Evolutionary conservation across 2,888 invertebrate genomes (phyloP).

Genomic region (Ophion costatus): DNA sequence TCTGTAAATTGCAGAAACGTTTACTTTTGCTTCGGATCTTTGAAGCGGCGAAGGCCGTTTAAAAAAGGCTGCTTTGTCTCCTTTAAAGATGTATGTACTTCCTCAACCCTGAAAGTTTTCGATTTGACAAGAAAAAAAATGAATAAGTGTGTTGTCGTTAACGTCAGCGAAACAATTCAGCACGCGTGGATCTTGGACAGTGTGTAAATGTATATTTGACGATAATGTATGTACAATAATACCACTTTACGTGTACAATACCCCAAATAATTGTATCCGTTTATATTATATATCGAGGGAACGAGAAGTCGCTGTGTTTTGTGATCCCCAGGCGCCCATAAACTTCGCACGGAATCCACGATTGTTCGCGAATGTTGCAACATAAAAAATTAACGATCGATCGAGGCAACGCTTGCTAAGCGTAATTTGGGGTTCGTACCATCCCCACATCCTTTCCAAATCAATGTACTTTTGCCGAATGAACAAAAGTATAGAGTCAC

Average conservation of each 20-base stretch:
- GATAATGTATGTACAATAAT: conserved; percentile 50
- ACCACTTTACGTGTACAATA: conserved; percentile 54
- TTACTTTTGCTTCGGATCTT: neutral
- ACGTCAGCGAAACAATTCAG: conserved; percentile 30
- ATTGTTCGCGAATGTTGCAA: too few species aligned
- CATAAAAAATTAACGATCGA: too few species aligned
- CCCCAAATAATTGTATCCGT: conserved; percentile 60
- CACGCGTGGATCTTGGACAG: conserved; percentile 41
- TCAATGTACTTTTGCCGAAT: too few species aligned
- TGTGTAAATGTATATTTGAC: conserved; percentile 57
- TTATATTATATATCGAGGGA: conserved; percentile 62
- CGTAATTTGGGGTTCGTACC: too few species aligned
- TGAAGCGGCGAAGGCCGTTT: neutral
- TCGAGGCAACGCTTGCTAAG: too few species aligned
- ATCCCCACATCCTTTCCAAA: too few species aligned
- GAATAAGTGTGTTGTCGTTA: neutral
- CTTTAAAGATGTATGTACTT: neutral
- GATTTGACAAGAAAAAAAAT: neutral
- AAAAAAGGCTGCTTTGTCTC: neutral
- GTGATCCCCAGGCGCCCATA: neutral
- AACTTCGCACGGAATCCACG: neutral
- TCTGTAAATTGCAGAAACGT: neutral
- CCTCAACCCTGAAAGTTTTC: neutral
- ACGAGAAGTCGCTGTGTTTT: conserved; percentile 5
- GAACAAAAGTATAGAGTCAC: too few species aligned